phyloP scores from a whole-genome alignment of 2,113 vertebrate genomes.

The Crypturellus undulatus region DNA sequence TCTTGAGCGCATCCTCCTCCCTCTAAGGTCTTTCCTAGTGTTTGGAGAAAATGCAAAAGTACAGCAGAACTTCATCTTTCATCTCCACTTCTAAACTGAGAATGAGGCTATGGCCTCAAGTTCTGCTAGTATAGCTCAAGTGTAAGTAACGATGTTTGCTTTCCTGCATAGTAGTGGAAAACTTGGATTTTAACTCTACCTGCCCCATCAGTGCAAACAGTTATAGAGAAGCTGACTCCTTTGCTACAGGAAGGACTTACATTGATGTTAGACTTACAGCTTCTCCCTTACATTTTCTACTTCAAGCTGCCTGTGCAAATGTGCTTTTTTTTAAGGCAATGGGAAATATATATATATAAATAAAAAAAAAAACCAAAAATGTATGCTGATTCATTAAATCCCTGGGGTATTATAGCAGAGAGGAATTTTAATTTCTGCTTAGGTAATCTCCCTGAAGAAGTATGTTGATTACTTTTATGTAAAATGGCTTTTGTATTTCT shows the following conservation, averaged over 20 bases:
- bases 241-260: neutral
- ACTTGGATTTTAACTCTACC: neutral
- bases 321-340: neutral
- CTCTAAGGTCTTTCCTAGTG: neutral
- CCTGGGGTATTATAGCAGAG: neutral
- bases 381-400: neutral
- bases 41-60: neutral
- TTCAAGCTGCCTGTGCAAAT: neutral
- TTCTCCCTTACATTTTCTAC: neutral
- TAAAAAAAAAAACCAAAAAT: neutral
- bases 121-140: neutral
- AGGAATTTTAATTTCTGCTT: neutral
- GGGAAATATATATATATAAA: neutral
- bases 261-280: neutral
- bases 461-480: neutral
- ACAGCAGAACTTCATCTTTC: neutral
- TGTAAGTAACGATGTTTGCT: neutral
- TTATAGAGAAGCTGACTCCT: neutral
- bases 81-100: neutral
- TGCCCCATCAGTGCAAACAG: neutral
- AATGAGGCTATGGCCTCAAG: neutral
- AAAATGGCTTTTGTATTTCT: neutral
- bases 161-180: neutral
- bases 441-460: neutral
- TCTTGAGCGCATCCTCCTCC: neutral